These are phyloP conservation scores for Drosophila ironensis DNA, from an alignment of 1,140 invertebrate species.

Conservation along the genomic window DNA sequence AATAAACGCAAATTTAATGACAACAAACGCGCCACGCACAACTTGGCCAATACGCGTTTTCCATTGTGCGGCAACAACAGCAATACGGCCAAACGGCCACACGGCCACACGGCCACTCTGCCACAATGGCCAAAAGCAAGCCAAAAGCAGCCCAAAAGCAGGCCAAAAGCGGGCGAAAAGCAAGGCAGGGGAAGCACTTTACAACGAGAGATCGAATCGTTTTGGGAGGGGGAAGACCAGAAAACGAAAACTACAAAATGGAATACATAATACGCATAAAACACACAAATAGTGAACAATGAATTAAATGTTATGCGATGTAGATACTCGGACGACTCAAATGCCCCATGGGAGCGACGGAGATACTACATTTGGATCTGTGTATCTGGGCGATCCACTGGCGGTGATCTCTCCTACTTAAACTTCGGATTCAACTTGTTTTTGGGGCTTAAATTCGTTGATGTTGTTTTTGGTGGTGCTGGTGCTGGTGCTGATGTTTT, in stretches of 20 bases:
- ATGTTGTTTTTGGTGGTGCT: too few relatives aligned
- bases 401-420: conserved; percentile 42
- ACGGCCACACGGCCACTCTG: too few relatives aligned
- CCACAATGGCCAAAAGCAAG: conserved; percentile 27
- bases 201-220: conserved; percentile 38
- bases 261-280: conserved; percentile 63
- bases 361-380: conserved; percentile 26
- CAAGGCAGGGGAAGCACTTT: conserved; percentile 22
- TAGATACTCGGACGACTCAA: too few relatives aligned
- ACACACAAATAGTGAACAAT: conserved; percentile 44
- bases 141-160: background rate
- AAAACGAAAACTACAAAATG: conserved; percentile 74
- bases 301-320: conserved; percentile 60
- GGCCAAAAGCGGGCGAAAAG: conserved; percentile 5
- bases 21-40: conserved; percentile 64
- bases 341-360: background rate
- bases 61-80: conserved; percentile 44
- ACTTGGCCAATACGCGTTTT: conserved; percentile 74
- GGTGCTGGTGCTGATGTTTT: background rate
- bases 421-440: conserved; percentile 13
- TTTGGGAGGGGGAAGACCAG: conserved; percentile 1
- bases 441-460: too few relatives aligned
- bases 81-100: too few relatives aligned
- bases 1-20: conserved; percentile 80
- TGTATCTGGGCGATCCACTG: conserved; percentile 27